Evolutionary conservation across 64 coral and sea anemone genomes (phyloP), one percentile per base, ranked within the genome.

Genomic region (Hydrozoanthus tunicans): DNA sequence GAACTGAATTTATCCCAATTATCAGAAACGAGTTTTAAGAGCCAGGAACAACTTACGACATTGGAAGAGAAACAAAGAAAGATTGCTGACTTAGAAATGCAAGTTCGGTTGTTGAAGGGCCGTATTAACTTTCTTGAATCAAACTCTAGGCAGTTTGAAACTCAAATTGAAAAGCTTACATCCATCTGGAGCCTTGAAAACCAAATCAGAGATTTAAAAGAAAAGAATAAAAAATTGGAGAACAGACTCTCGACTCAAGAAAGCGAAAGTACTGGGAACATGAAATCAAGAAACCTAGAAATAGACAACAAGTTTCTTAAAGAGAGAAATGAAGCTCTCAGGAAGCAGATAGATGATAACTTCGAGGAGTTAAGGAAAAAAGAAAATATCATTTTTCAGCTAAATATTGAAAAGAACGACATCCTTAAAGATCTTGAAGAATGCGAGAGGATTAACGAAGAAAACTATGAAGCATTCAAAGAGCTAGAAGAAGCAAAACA

Each of bases 231-330:
- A 23, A 72, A 54, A 14, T 86, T 86, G 15, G 83, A 86, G 58
- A 73, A 73, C 55, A 58, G 73, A 60, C 9, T 86, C 23, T 72
- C 66, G 6, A 58, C 9, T 53, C 53, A 23, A 32, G 55, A 86
- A 57, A 54, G 51, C 32, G 83, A 73, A 8, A 73, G 53, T 7
- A 5, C 53, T 13, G 58, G 27, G 10, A 69, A 86, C 57, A 5
- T 69, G 58, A 86, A 86, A 17, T 26, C 72, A 56, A 56, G 54
- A 86, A 32, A 27, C 20, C 23, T 73, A 24, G 65, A 86, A 4
- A 54, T 86, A 59, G 83, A 86, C 9, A 86, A 86, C 68, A 73
- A 51, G 84, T 69, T 73, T 25, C 70, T 88, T 2, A 88, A 88
- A 73, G 84, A 73, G 54, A 60, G 68, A 62, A 88, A 88, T 73